Conservation (phyloP, 2,888 invertebrate genomes). For the Aspidiotus destructor region DNA sequence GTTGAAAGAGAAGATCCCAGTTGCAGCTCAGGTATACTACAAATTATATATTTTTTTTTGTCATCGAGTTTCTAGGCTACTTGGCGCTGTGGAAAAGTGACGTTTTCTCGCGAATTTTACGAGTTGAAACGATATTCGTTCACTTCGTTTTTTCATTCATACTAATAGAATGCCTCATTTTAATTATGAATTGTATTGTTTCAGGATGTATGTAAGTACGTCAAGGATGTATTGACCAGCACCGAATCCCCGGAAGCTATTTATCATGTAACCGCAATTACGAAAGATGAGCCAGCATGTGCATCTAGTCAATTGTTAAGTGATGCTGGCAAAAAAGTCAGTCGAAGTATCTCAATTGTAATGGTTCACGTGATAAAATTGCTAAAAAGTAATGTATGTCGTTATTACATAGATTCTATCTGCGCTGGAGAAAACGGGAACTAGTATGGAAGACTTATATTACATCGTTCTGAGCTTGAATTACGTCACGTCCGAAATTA, state of each 20-base stretch:
- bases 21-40: conserved; percentile 4
- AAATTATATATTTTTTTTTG: not conserved
- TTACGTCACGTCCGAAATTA: not conserved
- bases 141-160: not conserved
- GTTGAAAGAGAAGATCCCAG: conserved; percentile 18
- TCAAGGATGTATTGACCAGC: conserved; percentile 7
- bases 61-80: not conserved
- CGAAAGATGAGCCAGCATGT: conserved; percentile 19
- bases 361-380: not conserved
- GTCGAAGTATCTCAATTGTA: not conserved
- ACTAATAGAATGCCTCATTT: too few relatives aligned
- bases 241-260: not conserved
- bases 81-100: too few relatives aligned
- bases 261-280: conserved; percentile 16
- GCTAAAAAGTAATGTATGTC: too few relatives aligned
- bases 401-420: conserved; percentile 1
- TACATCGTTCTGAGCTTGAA: conserved; percentile 14
- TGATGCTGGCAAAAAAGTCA: conserved; percentile 16
- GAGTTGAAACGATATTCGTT: not conserved
- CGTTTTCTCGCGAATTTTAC: too few relatives aligned
- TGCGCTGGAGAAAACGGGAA: conserved; percentile 6
- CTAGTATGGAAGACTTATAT: conserved; percentile 22
- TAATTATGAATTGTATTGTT: not conserved
- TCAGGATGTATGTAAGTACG: conserved; percentile 19
- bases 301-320: conserved; percentile 19